A percentile compares a stretch with the other conserved stretches of the same genome.
These are phyloP conservation scores for Scaeva pyrastri DNA, from an alignment of 2,888 invertebrate genomes.

Conservation along the genomic window DNA sequence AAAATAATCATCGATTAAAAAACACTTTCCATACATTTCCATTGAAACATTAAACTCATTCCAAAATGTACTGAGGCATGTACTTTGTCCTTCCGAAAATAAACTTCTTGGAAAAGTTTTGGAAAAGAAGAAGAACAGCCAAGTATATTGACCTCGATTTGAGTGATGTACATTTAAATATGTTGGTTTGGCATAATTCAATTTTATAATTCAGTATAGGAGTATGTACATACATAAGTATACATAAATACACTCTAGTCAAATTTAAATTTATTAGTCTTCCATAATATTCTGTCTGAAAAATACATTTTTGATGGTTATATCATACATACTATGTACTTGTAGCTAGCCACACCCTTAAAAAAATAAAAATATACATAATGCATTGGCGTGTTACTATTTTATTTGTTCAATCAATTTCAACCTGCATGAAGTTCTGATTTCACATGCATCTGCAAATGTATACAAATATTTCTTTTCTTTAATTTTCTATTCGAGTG, in stretches of 20 bases:
- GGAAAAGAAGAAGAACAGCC: background rate
- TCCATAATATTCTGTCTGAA: background rate
- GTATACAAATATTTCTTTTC: background rate
- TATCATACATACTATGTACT: background rate
- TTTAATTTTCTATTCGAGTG: no score
- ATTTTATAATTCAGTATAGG: constrained; percentile 5
- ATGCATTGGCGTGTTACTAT: background rate
- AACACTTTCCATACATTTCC: background rate
- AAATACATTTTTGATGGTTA: background rate
- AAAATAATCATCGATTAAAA: no score
- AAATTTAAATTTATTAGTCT: background rate
- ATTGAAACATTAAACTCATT: background rate
- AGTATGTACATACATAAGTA: no score
- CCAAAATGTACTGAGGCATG: background rate
- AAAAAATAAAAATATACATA: background rate
- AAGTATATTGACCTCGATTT: constrained; percentile 16
- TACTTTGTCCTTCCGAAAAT: constrained; percentile 20
- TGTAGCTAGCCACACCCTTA: constrained; percentile 35
- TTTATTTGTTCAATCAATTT: constrained; percentile 19
- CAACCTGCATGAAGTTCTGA: constrained; percentile 17
- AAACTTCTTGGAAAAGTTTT: constrained; percentile 14
- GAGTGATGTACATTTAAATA: constrained; percentile 3
- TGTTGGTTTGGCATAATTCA: constrained; percentile 23
- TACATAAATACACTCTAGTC: background rate
- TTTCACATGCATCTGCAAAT: background rate